Conservation (phyloP, 2,888 invertebrate species). For the Argynnis bischoffii region DNA sequence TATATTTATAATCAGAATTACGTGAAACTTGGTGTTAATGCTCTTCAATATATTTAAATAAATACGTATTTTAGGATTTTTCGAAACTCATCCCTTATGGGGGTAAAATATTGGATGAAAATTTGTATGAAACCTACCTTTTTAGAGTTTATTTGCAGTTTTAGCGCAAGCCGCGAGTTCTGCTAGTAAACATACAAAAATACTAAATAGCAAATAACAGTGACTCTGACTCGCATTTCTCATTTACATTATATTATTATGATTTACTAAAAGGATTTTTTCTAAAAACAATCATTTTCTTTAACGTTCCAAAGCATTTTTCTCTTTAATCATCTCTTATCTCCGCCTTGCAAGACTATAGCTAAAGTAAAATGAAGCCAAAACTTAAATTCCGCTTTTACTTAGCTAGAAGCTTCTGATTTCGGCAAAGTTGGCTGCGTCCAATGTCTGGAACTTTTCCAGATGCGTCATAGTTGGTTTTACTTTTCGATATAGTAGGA, state of each 20-base stretch:
- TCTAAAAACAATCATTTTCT: neutral
- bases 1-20: no score
- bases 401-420: constrained; percentile 9
- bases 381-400: constrained; percentile 17
- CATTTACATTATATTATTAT: no score
- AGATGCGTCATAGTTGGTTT: constrained; percentile 22
- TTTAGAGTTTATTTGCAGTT: no score
- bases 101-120: no score
- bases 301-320: constrained; percentile 8
- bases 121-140: no score
- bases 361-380: constrained; percentile 22
- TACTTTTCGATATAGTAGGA: constrained; percentile 5
- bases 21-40: no score
- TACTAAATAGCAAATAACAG: neutral
- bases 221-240: neutral
- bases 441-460: constrained; percentile 14
- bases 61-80: no score
- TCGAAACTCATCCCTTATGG: no score
- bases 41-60: no score
- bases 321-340: constrained; percentile 17
- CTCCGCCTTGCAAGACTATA: constrained; percentile 14
- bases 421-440: constrained; percentile 12
- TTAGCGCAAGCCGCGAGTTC: no score
- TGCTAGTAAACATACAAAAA: no score
- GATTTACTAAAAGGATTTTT: neutral